Conservation (phyloP, 1,140 invertebrate species). For the Rhopalosiphum maidis region DNA sequence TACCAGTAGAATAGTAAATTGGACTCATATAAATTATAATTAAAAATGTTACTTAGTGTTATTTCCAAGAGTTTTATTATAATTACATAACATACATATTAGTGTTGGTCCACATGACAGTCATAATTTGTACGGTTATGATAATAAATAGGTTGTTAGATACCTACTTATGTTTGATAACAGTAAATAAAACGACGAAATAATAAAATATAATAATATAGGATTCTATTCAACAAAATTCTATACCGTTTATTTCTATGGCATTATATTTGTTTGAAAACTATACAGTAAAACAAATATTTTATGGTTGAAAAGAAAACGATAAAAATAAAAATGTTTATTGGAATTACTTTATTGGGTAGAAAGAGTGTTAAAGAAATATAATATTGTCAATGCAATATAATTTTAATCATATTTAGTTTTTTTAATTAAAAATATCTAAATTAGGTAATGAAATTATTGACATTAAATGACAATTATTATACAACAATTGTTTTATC, state of each 20-base stretch:
- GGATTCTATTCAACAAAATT: neutral
- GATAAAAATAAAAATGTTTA: neutral
- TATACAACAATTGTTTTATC: neutral
- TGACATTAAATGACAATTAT: neutral
- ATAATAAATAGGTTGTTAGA: neutral
- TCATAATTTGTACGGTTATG: neutral
- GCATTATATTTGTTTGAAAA: conserved; percentile 1
- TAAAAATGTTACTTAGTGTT: neutral
- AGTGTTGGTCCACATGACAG: neutral
- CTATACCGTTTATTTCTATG: neutral
- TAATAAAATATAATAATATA: neutral
- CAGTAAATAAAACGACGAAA: neutral
- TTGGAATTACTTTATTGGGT: neutral
- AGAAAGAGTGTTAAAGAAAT: conserved; percentile 1
- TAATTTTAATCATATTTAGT: neutral
- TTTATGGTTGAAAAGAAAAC: conserved; percentile 7
- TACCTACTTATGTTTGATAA: neutral
- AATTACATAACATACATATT: neutral
- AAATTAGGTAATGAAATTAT: neutral
- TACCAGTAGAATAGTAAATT: neutral
- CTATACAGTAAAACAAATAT: neutral
- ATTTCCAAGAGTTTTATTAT: neutral
- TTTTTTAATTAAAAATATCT: neutral
- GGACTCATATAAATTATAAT: conserved; percentile 3
- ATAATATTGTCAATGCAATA: neutral